Conservation (phyloP, 2,113 vertebrate genomes). For the Glareola pratincola region DNA sequence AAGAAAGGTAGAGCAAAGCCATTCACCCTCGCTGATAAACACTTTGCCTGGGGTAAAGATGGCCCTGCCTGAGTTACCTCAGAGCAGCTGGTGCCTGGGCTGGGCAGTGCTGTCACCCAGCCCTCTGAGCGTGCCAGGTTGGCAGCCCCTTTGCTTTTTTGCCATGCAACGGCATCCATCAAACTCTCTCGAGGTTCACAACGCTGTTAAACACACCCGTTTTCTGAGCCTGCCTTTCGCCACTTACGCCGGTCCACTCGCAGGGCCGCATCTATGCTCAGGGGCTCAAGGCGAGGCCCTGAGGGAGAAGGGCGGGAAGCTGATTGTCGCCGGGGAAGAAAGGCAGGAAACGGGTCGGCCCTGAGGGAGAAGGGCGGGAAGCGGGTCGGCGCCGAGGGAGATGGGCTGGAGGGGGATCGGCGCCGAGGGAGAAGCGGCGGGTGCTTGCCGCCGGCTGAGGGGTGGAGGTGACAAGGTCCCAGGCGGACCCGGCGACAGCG, state of each 20-base stretch:
- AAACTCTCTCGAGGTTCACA: rapidly evolving
- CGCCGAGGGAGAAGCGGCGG: background rate
- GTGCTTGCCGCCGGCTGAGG: rapidly evolving
- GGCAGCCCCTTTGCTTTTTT: background rate
- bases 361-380: background rate
- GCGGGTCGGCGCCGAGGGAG: no score
- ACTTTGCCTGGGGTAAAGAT: background rate
- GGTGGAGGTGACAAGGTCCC: rapidly evolving
- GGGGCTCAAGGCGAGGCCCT: rapidly evolving
- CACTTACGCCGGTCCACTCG: background rate
- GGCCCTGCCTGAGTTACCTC: background rate
- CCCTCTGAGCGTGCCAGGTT: rapidly evolving
- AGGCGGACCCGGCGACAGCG: rapidly evolving
- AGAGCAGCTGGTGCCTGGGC: background rate
- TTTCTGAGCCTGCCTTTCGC: no score
- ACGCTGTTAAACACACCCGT: rapidly evolving
- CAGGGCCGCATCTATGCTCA: rapidly evolving
- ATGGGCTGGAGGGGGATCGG: no score
- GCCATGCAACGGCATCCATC: rapidly evolving
- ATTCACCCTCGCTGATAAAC: background rate
- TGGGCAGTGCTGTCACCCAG: background rate
- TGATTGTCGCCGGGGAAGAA: background rate
- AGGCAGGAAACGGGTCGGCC: no score
- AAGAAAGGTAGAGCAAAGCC: background rate
- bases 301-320: no score